Evolutionary conservation across 2,113 vertebrate species (phyloP).

Genomic region (Telmatochromis sp.): DNA sequence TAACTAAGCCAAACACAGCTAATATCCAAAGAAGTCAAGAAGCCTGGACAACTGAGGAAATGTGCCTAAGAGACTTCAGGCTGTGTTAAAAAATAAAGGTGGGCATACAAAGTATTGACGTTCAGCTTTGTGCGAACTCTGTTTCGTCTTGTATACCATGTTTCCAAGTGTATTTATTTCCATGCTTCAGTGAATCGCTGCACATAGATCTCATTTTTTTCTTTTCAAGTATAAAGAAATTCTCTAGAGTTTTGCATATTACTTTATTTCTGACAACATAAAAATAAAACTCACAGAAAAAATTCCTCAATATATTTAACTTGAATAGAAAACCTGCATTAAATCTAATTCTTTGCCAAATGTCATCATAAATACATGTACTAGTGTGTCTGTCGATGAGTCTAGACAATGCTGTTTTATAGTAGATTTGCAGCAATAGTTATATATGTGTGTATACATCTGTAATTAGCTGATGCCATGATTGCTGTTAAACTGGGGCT

Average conservation of each 20-base stretch:
- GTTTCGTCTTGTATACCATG: neutral
- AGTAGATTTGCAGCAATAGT: neutral
- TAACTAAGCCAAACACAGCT: neutral
- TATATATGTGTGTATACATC: neutral
- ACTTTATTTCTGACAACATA: neutral
- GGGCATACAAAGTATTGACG: neutral
- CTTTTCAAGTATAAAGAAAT: neutral
- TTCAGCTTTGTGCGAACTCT: neutral
- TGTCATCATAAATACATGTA: neutral
- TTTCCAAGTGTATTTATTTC: neutral
- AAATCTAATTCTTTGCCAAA: neutral
- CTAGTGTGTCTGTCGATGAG: neutral
- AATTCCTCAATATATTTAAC: neutral
- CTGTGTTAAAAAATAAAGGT: neutral
- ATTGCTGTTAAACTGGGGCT: neutral
- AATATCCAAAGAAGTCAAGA: neutral
- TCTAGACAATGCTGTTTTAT: neutral
- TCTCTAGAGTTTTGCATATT: neutral
- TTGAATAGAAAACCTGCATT: neutral
- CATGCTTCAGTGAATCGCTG: neutral
- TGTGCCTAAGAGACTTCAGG: neutral
- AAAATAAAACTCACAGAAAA: neutral
- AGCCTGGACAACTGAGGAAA: neutral
- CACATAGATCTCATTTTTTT: neutral
- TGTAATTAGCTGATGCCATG: neutral